phyloP scores from a whole-genome alignment of 92 coral and sea anemone genomes.

The Chrysogorgia sp. region DNA sequence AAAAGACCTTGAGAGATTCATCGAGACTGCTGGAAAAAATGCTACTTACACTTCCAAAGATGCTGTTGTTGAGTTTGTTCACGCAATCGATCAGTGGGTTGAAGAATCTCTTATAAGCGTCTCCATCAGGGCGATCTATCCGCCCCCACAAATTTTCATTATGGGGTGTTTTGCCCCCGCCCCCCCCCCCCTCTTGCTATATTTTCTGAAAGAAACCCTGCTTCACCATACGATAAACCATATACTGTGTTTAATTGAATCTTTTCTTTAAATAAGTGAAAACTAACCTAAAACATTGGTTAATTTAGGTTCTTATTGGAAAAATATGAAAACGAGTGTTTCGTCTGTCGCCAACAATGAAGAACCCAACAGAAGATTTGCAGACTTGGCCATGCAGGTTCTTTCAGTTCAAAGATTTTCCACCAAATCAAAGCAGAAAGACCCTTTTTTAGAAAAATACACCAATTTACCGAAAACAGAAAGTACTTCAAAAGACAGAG shows the following conservation, averaged over 20 bases:
- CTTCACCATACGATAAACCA: no score
- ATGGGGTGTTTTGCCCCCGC: no score
- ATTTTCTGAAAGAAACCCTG: no score
- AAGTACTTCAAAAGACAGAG: not conserved
- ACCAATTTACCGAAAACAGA: slow-evolving; percentile 9
- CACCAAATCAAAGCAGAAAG: slow-evolving; percentile 54
- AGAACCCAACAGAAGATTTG: slow-evolving; percentile 42
- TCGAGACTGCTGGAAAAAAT: slow-evolving; percentile 1
- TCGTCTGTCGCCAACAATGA: not conserved
- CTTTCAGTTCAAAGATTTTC: slow-evolving; percentile 75
- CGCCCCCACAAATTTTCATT: no score
- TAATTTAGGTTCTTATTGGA: no score
- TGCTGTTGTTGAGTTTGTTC: not conserved
- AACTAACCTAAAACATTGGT: no score
- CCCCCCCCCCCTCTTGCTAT: no score
- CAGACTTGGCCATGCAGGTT: slow-evolving; percentile 72
- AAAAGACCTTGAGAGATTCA: not conserved
- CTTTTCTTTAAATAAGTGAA: no score
- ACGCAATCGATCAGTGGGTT: not conserved
- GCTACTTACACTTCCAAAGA: not conserved
- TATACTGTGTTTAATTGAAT: no score
- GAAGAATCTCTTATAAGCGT: not conserved
- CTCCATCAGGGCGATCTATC: slow-evolving; percentile 5
- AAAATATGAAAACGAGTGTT: not conserved
- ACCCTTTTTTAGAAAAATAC: slow-evolving; percentile 32